A percentile compares a stretch with the other conserved stretches of the same genome.
phyloP scores from a whole-genome alignment of 35 echinoderm and acorn worm species.

The Chiridota heheva region DNA sequence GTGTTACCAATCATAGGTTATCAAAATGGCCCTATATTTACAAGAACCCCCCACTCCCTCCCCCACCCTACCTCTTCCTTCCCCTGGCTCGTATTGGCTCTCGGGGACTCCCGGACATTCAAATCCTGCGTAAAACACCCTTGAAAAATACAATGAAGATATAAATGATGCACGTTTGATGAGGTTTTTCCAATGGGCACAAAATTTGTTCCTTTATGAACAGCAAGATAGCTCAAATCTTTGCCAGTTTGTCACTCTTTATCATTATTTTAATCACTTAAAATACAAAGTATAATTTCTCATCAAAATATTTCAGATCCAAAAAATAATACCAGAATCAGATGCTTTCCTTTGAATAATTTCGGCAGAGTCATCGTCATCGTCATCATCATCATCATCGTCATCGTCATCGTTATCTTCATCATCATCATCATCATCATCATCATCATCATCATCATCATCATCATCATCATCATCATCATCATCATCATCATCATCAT shows the following conservation, averaged over 20 bases:
- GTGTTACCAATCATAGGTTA: too few species aligned
- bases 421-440: background rate
- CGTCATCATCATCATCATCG: background rate
- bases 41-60: too few species aligned
- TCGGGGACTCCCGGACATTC: too few species aligned
- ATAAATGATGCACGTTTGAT: background rate
- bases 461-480: background rate
- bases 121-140: too few species aligned
- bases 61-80: too few species aligned
- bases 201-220: background rate
- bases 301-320: background rate
- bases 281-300: background rate
- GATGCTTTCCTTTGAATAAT: background rate
- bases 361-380: background rate
- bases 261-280: background rate
- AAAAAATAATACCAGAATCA: background rate
- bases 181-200: background rate
- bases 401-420: too few species aligned
- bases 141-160: background rate
- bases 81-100: too few species aligned
- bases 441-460: background rate
- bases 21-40: too few species aligned
- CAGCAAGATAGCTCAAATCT: background rate
- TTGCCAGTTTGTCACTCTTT: background rate
- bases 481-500: slow-evolving; percentile 1